Evolutionary conservation across 2,113 vertebrate species (phyloP), one percentile per base, ranked within the genome.

Genomic region (Nyctibius bracteatus): DNA sequence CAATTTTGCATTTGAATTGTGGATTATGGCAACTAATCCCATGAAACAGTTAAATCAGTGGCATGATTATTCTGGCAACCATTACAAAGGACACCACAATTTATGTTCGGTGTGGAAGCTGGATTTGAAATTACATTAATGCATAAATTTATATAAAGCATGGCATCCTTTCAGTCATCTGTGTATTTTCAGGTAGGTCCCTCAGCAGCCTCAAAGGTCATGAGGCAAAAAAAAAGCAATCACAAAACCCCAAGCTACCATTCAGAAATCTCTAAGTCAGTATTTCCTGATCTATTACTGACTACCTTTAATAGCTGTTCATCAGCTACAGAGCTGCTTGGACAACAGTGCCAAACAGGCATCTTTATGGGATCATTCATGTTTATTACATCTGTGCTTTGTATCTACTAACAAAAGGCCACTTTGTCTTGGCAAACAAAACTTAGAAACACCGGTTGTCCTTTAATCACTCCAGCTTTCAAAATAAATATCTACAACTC

Each of bases 401-500:
- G 1, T 43, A 80, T 65, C 80, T 78, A 85, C 17, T 58, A 73
- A 25, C 14, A 54, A 79, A 20, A 79, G 25, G 12, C 18, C 73
- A 37, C 25, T 75, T 54, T 41, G 66, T 65, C 72, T n/a, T 65
- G 79, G 63, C 61, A 81, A 71, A 85, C 20, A 77, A 77, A 92
- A 82, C 49, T 67, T 63, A 67, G 0, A 71, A 79, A 72, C 14
- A 68, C 12, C 6, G 5, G 14, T 12, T 94, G 37, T 62, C 49
- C 25, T 54, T 57, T n/a, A 39, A 68, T 61, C 43, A 49, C 28
- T 81, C 49, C 84, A 81, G 37, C n/a, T 95, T 93, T 92, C 73
- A 92, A 97, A 96, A 92, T 41, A 95, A 89, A 35, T 54, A 62
- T 30, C 67, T 86, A 57, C 54, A 92, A 75, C 46, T 72, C 62